Percentiles rank a stretch among this genome's conserved stretches.
These are phyloP conservation scores for Flabesymbios commensalis DNA, from an alignment of 2,888 invertebrate genomes.

Conservation along the genomic window DNA sequence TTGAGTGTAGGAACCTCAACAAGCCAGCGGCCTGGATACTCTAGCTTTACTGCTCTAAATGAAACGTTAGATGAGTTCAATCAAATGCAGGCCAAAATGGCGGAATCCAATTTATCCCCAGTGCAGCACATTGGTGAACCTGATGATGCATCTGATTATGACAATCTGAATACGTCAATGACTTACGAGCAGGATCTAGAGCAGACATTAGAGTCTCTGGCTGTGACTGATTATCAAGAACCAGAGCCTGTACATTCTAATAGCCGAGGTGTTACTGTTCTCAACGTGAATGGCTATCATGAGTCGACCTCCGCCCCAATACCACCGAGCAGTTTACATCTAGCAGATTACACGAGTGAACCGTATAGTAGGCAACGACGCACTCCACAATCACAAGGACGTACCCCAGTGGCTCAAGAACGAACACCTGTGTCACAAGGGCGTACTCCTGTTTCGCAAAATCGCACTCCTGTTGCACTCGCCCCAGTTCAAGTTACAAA, in stretches of 20 bases:
- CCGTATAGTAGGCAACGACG: too few species aligned
- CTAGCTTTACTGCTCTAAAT: slow-evolving; percentile 12
- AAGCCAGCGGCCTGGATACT: slow-evolving; percentile 13
- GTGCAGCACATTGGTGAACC: too few species aligned
- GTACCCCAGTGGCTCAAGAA: too few species aligned
- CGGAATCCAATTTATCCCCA: neutral
- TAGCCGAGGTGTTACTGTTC: neutral
- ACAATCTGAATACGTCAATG: neutral
- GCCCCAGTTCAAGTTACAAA: too few species aligned
- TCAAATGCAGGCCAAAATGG: neutral
- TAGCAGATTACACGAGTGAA: too few species aligned
- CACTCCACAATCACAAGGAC: too few species aligned
- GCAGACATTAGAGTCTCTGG: neutral
- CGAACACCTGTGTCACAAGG: too few species aligned
- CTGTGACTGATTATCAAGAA: neutral
- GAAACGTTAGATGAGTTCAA: neutral
- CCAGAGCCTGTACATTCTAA: too few species aligned
- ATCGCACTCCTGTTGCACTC: too few species aligned
- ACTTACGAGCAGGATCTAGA: slow-evolving; percentile 3
- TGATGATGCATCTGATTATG: neutral
- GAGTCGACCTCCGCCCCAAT: neutral
- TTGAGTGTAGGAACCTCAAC: slow-evolving; percentile 46
- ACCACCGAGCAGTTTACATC: too few species aligned
- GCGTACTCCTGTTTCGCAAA: too few species aligned
- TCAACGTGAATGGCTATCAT: neutral